A percentile compares a stretch with the other conserved stretches of the same genome.
phyloP scores from a whole-genome alignment of 2,113 vertebrate species.

The Entosphenus tridentatus region DNA sequence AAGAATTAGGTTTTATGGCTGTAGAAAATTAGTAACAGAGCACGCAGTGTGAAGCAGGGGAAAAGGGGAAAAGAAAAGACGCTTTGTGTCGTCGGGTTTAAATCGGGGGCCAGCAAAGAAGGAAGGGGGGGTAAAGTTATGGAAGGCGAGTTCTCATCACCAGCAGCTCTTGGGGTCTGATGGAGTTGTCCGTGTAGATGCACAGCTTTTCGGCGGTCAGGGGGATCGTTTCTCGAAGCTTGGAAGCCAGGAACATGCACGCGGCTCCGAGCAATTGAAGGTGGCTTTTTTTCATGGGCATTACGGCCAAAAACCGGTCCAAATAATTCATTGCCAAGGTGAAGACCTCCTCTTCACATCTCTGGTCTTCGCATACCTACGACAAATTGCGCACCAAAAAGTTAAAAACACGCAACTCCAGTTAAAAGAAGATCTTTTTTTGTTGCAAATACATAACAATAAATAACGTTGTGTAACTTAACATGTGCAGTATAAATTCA shows the following conservation, averaged over 20 bases:
- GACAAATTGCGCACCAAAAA: slow-evolving; percentile 13
- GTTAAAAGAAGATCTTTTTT: too few species aligned
- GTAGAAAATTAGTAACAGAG: neutral
- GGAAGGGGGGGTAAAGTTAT: too few species aligned
- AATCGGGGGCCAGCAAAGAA: too few species aligned
- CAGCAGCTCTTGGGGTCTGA: slow-evolving; percentile 79
- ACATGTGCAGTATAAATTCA: too few species aligned
- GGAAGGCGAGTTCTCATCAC: slow-evolving; percentile 27
- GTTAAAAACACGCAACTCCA: neutral
- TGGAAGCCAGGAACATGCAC: slow-evolving; percentile 93
- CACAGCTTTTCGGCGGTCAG: slow-evolving; percentile 85
- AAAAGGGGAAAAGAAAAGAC: slow-evolving; percentile 13
- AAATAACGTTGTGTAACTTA: too few species aligned
- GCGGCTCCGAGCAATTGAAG: slow-evolving; percentile 80
- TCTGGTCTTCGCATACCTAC: slow-evolving; percentile 88
- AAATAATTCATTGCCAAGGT: slow-evolving; percentile 94
- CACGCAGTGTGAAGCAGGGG: slow-evolving; percentile 18
- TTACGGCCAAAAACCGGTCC: slow-evolving; percentile 79
- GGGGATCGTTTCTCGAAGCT: slow-evolving; percentile 81
- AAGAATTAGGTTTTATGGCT: too few species aligned
- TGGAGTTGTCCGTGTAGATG: slow-evolving; percentile 90
- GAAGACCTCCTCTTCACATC: slow-evolving; percentile 90
- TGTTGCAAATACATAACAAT: too few species aligned
- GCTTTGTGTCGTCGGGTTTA: slow-evolving; percentile 1
- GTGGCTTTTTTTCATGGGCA: slow-evolving; percentile 67